phyloP scores from a whole-genome alignment of 2,888 invertebrate species.

The Barypeithes pellucidus region DNA sequence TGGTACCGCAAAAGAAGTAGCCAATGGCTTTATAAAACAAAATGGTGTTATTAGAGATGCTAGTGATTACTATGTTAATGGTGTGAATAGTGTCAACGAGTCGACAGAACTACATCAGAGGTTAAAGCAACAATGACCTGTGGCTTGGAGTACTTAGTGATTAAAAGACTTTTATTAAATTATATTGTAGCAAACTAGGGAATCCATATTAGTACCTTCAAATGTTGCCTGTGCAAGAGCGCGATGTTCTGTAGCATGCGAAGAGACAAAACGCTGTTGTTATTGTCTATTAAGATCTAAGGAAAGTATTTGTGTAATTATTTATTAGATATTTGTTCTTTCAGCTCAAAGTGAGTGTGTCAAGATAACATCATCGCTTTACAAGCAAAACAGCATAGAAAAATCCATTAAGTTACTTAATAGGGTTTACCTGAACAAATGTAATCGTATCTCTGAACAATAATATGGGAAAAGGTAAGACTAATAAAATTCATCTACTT shows the following conservation, averaged over 20 bases:
- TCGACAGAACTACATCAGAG: conserved; percentile 64
- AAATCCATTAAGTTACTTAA: no score
- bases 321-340: conserved; percentile 17
- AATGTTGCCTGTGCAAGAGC: conserved; percentile 23
- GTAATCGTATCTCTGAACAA: no score
- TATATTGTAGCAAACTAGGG: conserved; percentile 43
- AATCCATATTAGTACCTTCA: conserved; percentile 50
- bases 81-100: conserved; percentile 68
- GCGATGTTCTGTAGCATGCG: conserved; percentile 9
- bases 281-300: neutral
- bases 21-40: conserved; percentile 60
- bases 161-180: conserved; percentile 41
- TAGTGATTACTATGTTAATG: conserved; percentile 74
- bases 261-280: conserved; percentile 30
- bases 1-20: conserved; percentile 54
- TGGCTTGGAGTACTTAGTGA: conserved; percentile 27
- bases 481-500: no score
- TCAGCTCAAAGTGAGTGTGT: conserved; percentile 9
- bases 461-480: no score
- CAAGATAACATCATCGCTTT: neutral
- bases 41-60: conserved; percentile 60
- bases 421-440: no score
- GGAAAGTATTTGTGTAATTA: neutral
- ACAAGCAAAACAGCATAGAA: no score
- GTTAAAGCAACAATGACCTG: conserved; percentile 61